These are phyloP conservation scores for Caretta caretta DNA, from an alignment of 2,113 vertebrate species.

Conservation along the genomic window DNA sequence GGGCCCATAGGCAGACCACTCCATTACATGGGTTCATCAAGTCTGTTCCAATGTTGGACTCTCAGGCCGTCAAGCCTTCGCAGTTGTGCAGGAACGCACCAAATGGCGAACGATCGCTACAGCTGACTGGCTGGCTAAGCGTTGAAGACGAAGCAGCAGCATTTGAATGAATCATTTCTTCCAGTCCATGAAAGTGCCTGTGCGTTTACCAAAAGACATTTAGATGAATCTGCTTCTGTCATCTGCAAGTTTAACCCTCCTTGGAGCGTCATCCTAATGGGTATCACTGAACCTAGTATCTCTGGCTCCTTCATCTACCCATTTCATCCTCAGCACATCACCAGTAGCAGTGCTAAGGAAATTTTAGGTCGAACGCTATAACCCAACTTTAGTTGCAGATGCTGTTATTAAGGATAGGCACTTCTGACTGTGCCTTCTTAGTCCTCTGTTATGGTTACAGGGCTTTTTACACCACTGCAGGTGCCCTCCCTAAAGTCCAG, in stretches of 20 bases:
- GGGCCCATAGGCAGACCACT: too few species aligned
- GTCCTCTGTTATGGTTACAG: too few species aligned
- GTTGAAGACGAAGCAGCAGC: not conserved
- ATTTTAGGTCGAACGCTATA: not conserved
- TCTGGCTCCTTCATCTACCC: not conserved
- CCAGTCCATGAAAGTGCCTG: not conserved
- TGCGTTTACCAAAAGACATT: not conserved
- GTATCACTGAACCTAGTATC: not conserved
- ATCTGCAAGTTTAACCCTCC: not conserved
- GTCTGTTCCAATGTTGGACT: too few species aligned
- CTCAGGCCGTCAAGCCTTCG: too few species aligned
- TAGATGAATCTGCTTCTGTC: not conserved
- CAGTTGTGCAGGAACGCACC: too few species aligned
- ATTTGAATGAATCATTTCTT: not conserved
- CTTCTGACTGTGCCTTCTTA: not conserved
- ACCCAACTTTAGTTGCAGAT: not conserved
- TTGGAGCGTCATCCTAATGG: not conserved
- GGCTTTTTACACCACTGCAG: too few species aligned
- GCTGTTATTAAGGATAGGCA: not conserved
- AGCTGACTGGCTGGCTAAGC: not conserved
- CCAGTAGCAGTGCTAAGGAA: rapidly evolving
- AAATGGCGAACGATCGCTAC: too few species aligned
- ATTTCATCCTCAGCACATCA: not conserved
- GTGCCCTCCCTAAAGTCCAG: too few species aligned
- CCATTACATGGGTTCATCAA: too few species aligned